Percentiles rank a stretch among this genome's conserved stretches.
These are phyloP conservation scores for Hybos culiciformis DNA, from an alignment of 2,888 invertebrate genomes.

Conservation along the genomic window DNA sequence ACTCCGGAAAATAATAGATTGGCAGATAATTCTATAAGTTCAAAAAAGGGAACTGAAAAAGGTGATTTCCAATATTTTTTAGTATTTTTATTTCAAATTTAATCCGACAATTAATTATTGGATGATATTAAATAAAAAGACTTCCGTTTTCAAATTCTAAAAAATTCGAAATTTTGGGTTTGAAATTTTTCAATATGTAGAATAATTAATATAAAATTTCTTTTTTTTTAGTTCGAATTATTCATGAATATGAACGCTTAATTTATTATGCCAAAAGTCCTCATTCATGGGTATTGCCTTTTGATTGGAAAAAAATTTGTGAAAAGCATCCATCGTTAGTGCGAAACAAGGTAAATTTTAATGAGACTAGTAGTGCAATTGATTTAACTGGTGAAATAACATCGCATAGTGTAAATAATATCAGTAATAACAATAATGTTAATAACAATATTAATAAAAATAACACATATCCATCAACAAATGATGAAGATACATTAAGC, in stretches of 20 bases:
- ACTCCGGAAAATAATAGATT: slow-evolving; percentile 22
- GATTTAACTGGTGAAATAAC: slow-evolving; percentile 13
- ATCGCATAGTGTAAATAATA: slow-evolving; percentile 11
- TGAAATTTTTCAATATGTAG: too few relatives aligned
- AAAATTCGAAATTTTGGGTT: too few relatives aligned
- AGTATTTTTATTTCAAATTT: too few relatives aligned
- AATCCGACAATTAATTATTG: too few relatives aligned
- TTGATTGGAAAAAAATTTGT: slow-evolving; percentile 30
- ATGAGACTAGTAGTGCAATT: slow-evolving; percentile 16
- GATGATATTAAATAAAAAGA: too few relatives aligned
- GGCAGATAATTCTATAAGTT: too few relatives aligned
- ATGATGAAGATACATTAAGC: slow-evolving; percentile 14
- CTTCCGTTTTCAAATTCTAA: too few relatives aligned
- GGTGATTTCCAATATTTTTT: too few relatives aligned
- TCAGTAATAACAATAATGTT: slow-evolving; percentile 11
- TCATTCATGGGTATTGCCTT: slow-evolving; percentile 32
- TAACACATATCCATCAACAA: slow-evolving; percentile 12
- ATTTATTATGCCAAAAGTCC: slow-evolving; percentile 33
- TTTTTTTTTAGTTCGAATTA: slow-evolving; percentile 26
- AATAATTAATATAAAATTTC: background rate
- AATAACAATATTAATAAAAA: slow-evolving; percentile 11
- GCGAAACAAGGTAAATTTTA: slow-evolving; percentile 35
- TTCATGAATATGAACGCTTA: slow-evolving; percentile 32
- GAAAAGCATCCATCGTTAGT: slow-evolving; percentile 31
- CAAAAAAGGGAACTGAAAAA: slow-evolving; percentile 17